Conservation (phyloP, 2,113 vertebrate genomes). For the Colistium nudipinnis region DNA sequence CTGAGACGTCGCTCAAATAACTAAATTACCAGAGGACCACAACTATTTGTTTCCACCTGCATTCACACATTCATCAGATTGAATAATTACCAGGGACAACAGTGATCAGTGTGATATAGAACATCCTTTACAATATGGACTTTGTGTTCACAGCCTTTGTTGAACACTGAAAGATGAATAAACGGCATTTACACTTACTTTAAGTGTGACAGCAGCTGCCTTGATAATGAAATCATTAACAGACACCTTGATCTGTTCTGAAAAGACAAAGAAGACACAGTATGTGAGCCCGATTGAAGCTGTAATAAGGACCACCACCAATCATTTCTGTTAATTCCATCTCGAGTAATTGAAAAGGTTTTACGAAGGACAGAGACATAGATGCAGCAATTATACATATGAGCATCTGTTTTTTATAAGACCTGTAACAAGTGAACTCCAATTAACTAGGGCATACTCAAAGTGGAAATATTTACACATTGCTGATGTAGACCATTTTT, state of each 20-base stretch:
- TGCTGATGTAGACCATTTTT: neutral
- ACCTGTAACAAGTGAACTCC: neutral
- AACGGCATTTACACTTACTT: constrained; percentile 93
- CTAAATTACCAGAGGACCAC: neutral
- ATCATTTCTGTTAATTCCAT: neutral
- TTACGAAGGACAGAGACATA: neutral
- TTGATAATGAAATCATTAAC: constrained; percentile 99
- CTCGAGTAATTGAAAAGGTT: no score
- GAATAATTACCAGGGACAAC: neutral
- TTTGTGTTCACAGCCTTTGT: neutral
- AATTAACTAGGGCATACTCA: neutral
- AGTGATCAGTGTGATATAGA: neutral
- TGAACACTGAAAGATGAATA: neutral
- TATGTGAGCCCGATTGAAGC: constrained; percentile 8
- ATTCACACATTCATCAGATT: constrained; percentile 12
- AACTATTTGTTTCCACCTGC: neutral
- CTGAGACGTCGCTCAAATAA: constrained; percentile 21
- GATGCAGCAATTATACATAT: neutral
- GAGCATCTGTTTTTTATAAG: neutral
- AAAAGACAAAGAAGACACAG: constrained; percentile 56
- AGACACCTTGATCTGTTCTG: constrained; percentile 95
- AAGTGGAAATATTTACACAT: neutral
- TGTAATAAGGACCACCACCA: constrained; percentile 1
- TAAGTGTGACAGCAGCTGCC: constrained; percentile 91
- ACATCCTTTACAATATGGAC: neutral